phyloP scores from a whole-genome alignment of 1,140 invertebrate species.

The Semibalanus balanoides region DNA sequence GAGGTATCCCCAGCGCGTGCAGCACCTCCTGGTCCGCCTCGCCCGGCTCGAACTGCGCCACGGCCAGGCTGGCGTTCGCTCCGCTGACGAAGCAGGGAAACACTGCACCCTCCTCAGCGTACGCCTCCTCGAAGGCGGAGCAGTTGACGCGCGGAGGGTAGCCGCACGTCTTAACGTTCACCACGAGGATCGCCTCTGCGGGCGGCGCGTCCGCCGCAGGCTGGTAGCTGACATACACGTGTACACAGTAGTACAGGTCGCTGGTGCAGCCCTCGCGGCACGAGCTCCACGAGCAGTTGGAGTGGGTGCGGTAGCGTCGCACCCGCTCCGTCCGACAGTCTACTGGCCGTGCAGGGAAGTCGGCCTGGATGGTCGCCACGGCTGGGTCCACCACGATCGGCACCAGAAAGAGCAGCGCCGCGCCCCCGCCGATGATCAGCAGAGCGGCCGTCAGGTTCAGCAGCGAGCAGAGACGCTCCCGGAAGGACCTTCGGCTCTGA shows the following conservation, averaged over 20 bases:
- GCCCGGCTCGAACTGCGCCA: neutral
- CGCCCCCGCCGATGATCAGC: conserved; percentile 66
- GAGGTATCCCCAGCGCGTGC: neutral
- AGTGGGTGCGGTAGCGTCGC: conserved; percentile 58
- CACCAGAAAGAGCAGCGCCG: conserved; percentile 75
- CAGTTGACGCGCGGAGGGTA: conserved; percentile 79
- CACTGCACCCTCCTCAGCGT: neutral
- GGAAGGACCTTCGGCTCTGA: neutral
- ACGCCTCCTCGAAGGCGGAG: conserved; percentile 35
- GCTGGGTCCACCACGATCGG: conserved; percentile 80
- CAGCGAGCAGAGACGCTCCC: neutral
- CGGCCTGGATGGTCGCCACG: conserved; percentile 67
- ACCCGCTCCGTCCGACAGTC: conserved; percentile 63
- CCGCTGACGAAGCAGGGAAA: neutral
- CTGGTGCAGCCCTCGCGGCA: conserved; percentile 72
- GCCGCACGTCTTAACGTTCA: conserved; percentile 77
- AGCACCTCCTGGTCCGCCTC: neutral
- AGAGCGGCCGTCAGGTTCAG: conserved; percentile 50
- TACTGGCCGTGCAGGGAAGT: conserved; percentile 64
- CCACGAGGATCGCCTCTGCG: conserved; percentile 39
- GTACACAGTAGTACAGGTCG: conserved; percentile 43
- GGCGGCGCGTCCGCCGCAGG: conserved; percentile 3
- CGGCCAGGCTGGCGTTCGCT: neutral
- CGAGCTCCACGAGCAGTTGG: conserved; percentile 72
- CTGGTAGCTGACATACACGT: conserved; percentile 56